phyloP scores from a whole-genome alignment of 1,140 invertebrate genomes.

The Aphaenogaster floridana region DNA sequence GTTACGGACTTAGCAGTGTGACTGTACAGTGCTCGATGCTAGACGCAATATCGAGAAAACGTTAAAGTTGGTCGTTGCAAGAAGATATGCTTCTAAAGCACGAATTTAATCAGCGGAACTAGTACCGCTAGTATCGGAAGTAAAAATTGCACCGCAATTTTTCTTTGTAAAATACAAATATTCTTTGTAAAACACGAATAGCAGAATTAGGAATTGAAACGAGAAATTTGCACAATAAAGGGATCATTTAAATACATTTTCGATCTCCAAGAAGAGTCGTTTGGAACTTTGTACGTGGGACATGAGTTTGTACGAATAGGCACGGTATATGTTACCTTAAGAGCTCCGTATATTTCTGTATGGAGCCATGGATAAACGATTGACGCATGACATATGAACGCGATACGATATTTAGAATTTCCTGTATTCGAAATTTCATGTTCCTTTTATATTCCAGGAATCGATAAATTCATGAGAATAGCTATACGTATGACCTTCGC shows the following conservation, averaged over 20 bases:
- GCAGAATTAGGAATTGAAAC: neutral
- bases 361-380: conserved; percentile 28
- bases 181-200: neutral
- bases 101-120: conserved; percentile 25
- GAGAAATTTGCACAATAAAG: conserved; percentile 15
- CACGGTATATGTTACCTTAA: neutral
- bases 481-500: neutral
- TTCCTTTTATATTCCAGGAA: conserved; percentile 5
- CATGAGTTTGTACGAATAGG: neutral
- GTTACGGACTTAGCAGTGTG: conserved; percentile 35
- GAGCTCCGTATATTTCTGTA: neutral
- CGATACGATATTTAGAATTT: conserved; percentile 28
- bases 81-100: conserved; percentile 43
- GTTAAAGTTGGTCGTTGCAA: conserved; percentile 32
- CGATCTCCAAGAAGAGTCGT: neutral
- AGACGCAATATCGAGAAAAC: conserved; percentile 28
- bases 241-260: conserved; percentile 18
- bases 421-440: conserved; percentile 23
- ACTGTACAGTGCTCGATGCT: neutral
- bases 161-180: conserved; percentile 16
- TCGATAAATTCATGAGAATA: conserved; percentile 1
- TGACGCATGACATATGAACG: conserved; percentile 22
- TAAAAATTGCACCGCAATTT: neutral
- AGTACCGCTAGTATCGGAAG: neutral
- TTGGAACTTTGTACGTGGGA: neutral